Percentiles rank a stretch among this genome's conserved stretches.
phyloP scores from a whole-genome alignment of 2,797 vertebrate genomes.

The Sebastes ruberrimus region DNA sequence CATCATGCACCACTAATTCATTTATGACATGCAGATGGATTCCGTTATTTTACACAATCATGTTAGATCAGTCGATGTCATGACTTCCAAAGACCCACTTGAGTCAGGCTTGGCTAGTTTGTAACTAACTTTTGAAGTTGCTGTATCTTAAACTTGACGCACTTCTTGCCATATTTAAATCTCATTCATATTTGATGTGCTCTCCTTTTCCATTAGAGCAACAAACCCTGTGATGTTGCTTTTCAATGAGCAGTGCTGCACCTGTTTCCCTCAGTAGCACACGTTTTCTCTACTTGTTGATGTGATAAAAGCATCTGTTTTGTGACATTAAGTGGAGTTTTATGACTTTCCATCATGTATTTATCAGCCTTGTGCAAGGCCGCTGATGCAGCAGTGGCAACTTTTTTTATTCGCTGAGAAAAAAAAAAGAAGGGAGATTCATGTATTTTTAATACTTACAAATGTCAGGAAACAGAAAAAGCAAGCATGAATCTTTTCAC shows the following conservation, averaged over 20 bases:
- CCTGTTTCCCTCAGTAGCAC: conserved; percentile 32
- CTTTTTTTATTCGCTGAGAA: not conserved
- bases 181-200: conserved; percentile 13
- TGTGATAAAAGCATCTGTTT: conserved; percentile 53
- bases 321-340: conserved; percentile 38
- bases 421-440: not conserved
- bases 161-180: not conserved
- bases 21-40: conserved; percentile 17
- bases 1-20: conserved; percentile 8
- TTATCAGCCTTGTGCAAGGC: conserved; percentile 14
- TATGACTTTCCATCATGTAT: conserved; percentile 51
- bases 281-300: conserved; percentile 41
- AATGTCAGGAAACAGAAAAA: conserved; percentile 44
- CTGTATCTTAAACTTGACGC: conserved; percentile 5
- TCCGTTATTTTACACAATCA: conserved; percentile 19
- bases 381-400: conserved; percentile 27
- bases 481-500: conserved; percentile 15
- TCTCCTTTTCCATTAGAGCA: not conserved
- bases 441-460: conserved; percentile 43
- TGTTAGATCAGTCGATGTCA: conserved; percentile 13
- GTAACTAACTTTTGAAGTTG: conserved; percentile 13
- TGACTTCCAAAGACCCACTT: conserved; percentile 6
- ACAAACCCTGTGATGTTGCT: not conserved
- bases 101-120: conserved; percentile 2
- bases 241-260: conserved; percentile 15